Percentiles rank a stretch among this genome's conserved stretches.
These are phyloP conservation scores for Cosmopolites sordidus DNA, from an alignment of 2,888 invertebrate species.

Conservation along the genomic window DNA sequence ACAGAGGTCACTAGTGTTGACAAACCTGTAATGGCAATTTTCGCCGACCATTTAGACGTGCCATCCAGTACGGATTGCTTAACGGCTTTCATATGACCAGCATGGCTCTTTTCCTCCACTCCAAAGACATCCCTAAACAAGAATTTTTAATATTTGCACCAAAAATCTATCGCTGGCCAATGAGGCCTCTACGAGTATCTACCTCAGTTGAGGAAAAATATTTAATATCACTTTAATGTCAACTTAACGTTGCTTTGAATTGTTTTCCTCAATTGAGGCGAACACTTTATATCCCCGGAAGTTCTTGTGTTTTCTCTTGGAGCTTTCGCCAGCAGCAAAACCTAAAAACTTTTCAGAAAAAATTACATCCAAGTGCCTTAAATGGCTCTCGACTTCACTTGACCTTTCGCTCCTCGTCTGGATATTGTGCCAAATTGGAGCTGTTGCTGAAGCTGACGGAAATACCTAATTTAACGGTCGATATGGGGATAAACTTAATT, in stretches of 20 bases:
- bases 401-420: background rate
- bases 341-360: no score
- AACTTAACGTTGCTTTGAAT: no score
- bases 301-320: no score
- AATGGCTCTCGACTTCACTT: background rate
- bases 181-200: no score
- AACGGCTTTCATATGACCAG: constrained; percentile 95
- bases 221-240: no score
- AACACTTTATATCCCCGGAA: no score
- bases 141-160: background rate
- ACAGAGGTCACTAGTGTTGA: constrained; percentile 36
- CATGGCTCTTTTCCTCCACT: constrained; percentile 90
- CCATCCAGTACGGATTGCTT: constrained; percentile 99
- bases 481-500: background rate
- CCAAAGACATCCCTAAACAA: constrained; percentile 79
- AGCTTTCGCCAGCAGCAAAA: no score
- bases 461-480: background rate
- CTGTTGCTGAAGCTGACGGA: constrained; percentile 1
- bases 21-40: constrained; percentile 99
- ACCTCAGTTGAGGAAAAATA: no score
- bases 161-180: no score
- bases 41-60: constrained; percentile 99
- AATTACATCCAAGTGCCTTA: background rate
- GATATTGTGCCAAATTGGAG: background rate
- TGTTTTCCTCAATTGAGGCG: no score